Percentiles rank a stretch among this genome's conserved stretches.
Conservation (phyloP, 2,113 vertebrate genomes). For the Nestor notabilis region DNA sequence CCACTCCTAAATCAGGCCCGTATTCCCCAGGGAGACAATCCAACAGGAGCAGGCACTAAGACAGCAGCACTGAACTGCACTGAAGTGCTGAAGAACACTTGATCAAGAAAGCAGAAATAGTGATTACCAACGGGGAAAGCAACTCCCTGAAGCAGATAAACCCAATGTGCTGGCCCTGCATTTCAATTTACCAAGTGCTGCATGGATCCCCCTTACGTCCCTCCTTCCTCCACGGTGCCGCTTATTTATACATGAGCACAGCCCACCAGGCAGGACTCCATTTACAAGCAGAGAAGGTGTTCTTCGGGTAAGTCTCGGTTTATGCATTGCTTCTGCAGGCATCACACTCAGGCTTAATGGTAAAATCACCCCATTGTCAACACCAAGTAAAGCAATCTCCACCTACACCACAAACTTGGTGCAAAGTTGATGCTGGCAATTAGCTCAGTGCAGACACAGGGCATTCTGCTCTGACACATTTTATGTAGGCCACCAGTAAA, state of each 20-base stretch:
- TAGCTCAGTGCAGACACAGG: not conserved
- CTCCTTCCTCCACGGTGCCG: not conserved
- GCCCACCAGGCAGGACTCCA: not conserved
- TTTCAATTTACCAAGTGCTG: not conserved
- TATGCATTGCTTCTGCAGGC: not conserved
- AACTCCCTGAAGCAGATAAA: not conserved
- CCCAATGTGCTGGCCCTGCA: rapidly evolving
- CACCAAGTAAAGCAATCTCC: not conserved
- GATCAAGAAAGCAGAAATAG: not conserved
- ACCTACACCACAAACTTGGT: not conserved
- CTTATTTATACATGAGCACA: rapidly evolving
- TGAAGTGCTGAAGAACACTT: not conserved
- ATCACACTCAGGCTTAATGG: not conserved
- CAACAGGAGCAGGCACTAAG: not conserved
- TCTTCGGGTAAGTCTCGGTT: not conserved
- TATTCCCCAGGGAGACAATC: not conserved
- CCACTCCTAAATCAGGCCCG: not conserved
- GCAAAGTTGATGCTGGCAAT: not conserved
- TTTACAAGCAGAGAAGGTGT: not conserved
- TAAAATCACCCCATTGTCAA: not conserved
- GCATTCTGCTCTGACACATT: not conserved
- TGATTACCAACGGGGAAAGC: not conserved
- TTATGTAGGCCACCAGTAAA: not conserved
- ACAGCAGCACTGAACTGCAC: not conserved
- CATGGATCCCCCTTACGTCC: not conserved